phyloP scores from a whole-genome alignment of 1,140 invertebrate species.

The Elymnias hypermnestra region DNA sequence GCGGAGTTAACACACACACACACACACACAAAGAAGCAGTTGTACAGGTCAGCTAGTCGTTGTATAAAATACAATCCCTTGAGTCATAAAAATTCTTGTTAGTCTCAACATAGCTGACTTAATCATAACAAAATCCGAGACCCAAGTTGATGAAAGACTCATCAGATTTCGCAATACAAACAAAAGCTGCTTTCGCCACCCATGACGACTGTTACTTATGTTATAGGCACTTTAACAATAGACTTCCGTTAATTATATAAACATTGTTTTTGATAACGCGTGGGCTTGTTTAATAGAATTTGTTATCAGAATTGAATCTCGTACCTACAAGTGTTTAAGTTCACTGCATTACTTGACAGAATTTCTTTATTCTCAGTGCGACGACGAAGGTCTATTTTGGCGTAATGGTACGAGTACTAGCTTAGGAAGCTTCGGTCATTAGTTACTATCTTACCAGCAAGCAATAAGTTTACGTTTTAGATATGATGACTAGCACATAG shows the following conservation, averaged over 20 bases:
- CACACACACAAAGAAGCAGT: too few relatives aligned
- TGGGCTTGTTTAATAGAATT: constrained; percentile 11
- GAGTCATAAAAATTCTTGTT: neutral
- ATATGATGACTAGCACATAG: too few relatives aligned
- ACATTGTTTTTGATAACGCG: constrained; percentile 11
- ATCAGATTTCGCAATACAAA: constrained; percentile 9
- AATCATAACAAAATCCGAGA: constrained; percentile 2
- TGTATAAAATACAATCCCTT: too few relatives aligned
- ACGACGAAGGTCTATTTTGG: too few relatives aligned
- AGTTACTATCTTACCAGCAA: too few relatives aligned
- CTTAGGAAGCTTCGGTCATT: too few relatives aligned
- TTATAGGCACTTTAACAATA: constrained; percentile 5
- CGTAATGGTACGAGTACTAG: too few relatives aligned
- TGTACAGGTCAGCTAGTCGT: too few relatives aligned
- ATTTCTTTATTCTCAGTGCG: too few relatives aligned
- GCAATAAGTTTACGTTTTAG: too few relatives aligned
- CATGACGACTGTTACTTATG: neutral
- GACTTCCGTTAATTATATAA: constrained; percentile 13
- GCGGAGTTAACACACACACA: too few relatives aligned
- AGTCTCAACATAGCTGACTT: neutral
- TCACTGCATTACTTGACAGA: too few relatives aligned
- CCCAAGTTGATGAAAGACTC: neutral
- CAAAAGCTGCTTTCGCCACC: constrained; percentile 5
- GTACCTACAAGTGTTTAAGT: neutral
- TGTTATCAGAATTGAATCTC: constrained; percentile 2